phyloP scores from a whole-genome alignment of 2,888 invertebrate species.

The Sesia apiformis region DNA sequence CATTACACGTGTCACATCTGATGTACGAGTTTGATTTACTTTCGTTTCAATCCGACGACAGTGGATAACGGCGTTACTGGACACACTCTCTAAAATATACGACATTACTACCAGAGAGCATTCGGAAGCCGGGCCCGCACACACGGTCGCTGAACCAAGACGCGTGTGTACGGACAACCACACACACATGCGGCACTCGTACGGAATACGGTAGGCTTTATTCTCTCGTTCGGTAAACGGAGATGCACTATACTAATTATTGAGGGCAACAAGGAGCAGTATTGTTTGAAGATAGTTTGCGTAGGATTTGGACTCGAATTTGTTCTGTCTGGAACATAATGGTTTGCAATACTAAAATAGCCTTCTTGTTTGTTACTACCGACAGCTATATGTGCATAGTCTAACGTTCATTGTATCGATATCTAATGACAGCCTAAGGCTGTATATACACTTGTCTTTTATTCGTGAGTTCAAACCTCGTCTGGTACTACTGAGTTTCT shows the following conservation, averaged over 20 bases:
- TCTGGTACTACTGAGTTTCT: too few relatives aligned
- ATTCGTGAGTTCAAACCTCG: too few relatives aligned
- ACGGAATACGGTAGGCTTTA: constrained; percentile 59
- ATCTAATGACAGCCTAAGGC: too few relatives aligned
- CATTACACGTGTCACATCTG: not conserved
- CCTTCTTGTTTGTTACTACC: too few relatives aligned
- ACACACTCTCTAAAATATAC: constrained; percentile 54
- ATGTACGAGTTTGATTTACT: not conserved
- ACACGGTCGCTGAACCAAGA: constrained; percentile 51
- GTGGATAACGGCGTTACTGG: constrained; percentile 11
- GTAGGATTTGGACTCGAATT: not conserved
- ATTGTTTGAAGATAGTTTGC: constrained; percentile 2
- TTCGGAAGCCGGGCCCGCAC: constrained; percentile 44
- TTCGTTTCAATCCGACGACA: constrained; percentile 1
- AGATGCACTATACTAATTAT: constrained; percentile 80
- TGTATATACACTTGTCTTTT: too few relatives aligned
- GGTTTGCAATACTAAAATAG: too few relatives aligned
- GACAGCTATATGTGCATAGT: too few relatives aligned
- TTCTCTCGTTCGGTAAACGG: constrained; percentile 60
- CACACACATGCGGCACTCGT: constrained; percentile 29
- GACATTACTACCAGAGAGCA: constrained; percentile 53
- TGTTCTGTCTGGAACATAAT: too few relatives aligned
- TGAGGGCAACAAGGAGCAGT: constrained; percentile 29
- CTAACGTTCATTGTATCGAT: too few relatives aligned
- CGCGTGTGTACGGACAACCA: constrained; percentile 21